Evolutionary conservation across 23 tunicate species (phyloP), one percentile per base, ranked within the genome.

Genomic region (Trididemnum clinides): DNA sequence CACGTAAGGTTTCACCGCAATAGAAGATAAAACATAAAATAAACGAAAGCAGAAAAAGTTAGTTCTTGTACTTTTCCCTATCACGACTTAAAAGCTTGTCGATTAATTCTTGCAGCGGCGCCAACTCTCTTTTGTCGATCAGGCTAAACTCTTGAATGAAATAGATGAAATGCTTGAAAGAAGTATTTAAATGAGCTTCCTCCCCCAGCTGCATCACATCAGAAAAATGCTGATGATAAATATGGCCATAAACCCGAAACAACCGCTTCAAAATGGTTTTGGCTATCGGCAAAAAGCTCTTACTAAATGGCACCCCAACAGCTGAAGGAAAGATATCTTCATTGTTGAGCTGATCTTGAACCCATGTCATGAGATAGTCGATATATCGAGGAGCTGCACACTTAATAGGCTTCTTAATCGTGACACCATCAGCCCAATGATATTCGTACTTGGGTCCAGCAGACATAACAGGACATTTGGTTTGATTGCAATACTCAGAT

Each of bases 361-460:
- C 96, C 99, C 99, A 96, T 1, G 99, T 91, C 99, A 96, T 96
- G 76, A 96, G 49, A 39, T 91, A 88, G 65, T 96, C 99, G 35
- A 96, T 88, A 51, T 96, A 96, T 39, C 90, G 78, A n/a, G 96
- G 96, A 28, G 99, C 99, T 1, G 96, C 81, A 39, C 95, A 91
- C 57, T 88, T 96, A 22, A 96, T 88, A 0, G 96, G 96, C 50
- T 96, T 96, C 71, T 96, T 91, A 37, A 90, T 96, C 33, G 81
- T 89, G 5, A 91, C 92, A n/a, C 98, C 98, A 71, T 94, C 98
- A 22, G 98, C 98, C 98, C 98, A 94, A 72, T 89, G 94, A 72
- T 94, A 94, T 57, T 94, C 98, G 73, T 94, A 94, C 82, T 94
- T 94, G 19, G 98, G 94, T 29, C 98, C 98, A 49, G 98, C 98